Conservation (phyloP, 2,888 invertebrate species). For the Philopedon plagiatum region DNA sequence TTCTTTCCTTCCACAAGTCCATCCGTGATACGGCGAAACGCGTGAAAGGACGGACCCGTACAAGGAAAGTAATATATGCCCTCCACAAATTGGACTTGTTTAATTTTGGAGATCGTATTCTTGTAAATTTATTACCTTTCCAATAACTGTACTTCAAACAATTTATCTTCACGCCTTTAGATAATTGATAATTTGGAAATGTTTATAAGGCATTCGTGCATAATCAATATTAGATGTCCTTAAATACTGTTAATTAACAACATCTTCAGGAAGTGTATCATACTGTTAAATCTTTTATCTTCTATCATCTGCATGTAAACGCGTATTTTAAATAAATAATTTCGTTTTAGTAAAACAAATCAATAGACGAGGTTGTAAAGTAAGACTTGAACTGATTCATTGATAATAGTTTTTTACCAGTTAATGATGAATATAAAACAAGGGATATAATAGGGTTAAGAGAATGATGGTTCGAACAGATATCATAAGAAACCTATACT, state of each 20-base stretch:
- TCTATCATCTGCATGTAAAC: constrained; percentile 29
- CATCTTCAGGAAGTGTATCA: constrained; percentile 26
- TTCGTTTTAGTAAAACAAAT: constrained; percentile 31
- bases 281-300: constrained; percentile 25
- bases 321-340: constrained; percentile 33
- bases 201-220: constrained; percentile 14
- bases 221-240: constrained; percentile 16
- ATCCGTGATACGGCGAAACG: too few species aligned
- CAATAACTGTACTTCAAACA: too few species aligned
- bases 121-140: too few species aligned
- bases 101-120: too few species aligned
- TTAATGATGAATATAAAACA: background rate
- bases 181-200: background rate
- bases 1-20: too few species aligned
- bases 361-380: constrained; percentile 30
- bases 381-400: background rate
- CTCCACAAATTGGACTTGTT: too few species aligned
- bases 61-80: too few species aligned
- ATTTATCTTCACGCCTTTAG: too few species aligned
- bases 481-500: too few species aligned
- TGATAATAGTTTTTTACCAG: background rate
- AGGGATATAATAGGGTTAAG: background rate
- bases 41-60: too few species aligned
- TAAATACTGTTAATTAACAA: constrained; percentile 34
- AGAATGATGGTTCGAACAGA: background rate